Evolutionary conservation across 2,113 vertebrate genomes (phyloP), one percentile per base, ranked within the genome.

Genomic region (Caranx ignobilis): DNA sequence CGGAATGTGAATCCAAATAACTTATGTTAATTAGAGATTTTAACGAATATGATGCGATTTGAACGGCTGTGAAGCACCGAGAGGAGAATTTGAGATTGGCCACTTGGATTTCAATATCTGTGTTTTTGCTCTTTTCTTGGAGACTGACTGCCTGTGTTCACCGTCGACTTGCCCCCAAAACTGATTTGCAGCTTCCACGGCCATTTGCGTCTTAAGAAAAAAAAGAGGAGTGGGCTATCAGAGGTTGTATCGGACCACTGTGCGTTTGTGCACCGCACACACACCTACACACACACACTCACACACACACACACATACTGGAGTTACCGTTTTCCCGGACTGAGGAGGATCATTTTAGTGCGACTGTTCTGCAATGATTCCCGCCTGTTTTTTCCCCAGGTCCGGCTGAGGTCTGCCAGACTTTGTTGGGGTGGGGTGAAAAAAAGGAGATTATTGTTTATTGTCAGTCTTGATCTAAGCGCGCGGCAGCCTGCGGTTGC

Each of bases 1-100:
- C 77, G 80, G 79, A 87, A 88, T 83, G 82, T 75, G 84, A 88
- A 92, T 83, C 85, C 72, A 85, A 83, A 87, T 83, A 92, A 91
- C 75, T 89, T 91, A 62, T 88, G 89, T 69, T 90, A 88, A 92
- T 91, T 86, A 45, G 77, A 87, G 61, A 86, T 91, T 82, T 70
- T 37, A 77, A 81, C 54, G 78, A 86, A 73, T 63, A 31, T 77
- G 87, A 82, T 85, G 77, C 68, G 60, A 86, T 85, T 85, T 67
- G 77, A 84, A 72, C 67, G 71, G n/a, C 68, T 89, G 68, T 75
- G 83, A 69, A 60, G 45, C 72, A 68, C 11, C 55, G 67, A 35
- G 76, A 45, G 71, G 35, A 66, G 47, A 82, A 76, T 77, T 37
- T 74, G 9, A 77, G 56, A 73, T 74, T 76, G 73, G 55, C 34